phyloP scores from a whole-genome alignment of 2,113 vertebrate species.

The Hemibagrus wyckioides region DNA sequence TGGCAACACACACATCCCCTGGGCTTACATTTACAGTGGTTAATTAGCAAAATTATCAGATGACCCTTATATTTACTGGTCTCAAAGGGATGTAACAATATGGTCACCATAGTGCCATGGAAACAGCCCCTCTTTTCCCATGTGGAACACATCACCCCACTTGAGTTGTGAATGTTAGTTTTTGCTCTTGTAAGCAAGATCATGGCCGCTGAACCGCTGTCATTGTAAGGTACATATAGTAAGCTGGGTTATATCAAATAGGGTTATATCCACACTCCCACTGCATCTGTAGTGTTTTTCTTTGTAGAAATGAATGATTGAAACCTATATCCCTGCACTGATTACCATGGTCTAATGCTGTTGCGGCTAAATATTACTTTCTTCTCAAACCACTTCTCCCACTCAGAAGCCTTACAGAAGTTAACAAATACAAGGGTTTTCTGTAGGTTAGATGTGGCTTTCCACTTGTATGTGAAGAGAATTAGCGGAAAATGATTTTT shows the following conservation, averaged over 20 bases:
- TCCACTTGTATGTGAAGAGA: neutral
- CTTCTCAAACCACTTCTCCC: neutral
- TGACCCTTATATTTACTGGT: neutral
- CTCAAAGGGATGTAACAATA: neutral
- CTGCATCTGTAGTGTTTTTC: neutral
- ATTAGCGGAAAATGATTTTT: neutral
- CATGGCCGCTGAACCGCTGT: too few relatives aligned
- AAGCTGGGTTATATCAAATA: neutral
- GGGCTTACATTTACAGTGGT: neutral
- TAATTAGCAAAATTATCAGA: neutral
- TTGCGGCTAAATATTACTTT: neutral
- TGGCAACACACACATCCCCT: neutral
- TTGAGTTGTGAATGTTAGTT: neutral
- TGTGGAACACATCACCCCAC: neutral
- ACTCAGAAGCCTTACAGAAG: neutral
- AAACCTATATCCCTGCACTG: neutral
- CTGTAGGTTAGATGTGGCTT: neutral
- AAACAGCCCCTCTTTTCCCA: too few relatives aligned
- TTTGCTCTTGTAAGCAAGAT: neutral
- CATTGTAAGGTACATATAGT: neutral
- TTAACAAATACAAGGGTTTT: neutral
- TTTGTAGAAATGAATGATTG: neutral
- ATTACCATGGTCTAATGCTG: neutral
- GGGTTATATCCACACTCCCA: neutral
- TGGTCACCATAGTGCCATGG: neutral